Evolutionary conservation across 2,113 vertebrate species (phyloP).

Genomic region (Tapirus terrestris): DNA sequence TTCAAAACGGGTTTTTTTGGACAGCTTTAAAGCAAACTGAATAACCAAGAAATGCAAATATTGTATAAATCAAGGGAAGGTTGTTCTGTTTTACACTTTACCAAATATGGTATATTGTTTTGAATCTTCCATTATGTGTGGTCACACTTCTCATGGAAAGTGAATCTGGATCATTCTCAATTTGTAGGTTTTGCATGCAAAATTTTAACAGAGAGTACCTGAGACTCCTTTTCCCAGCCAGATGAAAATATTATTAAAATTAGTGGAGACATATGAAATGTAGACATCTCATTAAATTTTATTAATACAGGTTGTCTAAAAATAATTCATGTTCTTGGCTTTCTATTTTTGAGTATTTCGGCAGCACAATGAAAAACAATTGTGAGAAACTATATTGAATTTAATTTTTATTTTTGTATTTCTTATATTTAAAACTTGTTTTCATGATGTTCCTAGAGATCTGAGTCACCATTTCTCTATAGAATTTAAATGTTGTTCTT

Average conservation of each 20-base stretch:
- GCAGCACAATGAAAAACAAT: not conserved
- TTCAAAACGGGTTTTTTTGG: not conserved
- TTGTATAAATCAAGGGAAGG: not conserved
- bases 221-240: not conserved
- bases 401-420: not conserved
- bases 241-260: slow-evolving; percentile 1
- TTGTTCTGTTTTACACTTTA: not conserved
- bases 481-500: not conserved
- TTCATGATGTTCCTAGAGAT: not conserved
- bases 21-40: not conserved
- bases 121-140: not conserved
- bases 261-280: not conserved
- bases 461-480: not conserved
- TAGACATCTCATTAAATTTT: not conserved
- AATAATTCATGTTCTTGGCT: not conserved
- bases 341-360: not conserved
- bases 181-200: not conserved
- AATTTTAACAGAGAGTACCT: not conserved
- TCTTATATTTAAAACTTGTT: not conserved
- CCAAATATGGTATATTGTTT: not conserved
- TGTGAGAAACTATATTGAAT: not conserved
- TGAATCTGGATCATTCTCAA: not conserved
- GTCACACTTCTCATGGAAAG: not conserved
- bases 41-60: not conserved
- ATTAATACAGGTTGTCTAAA: not conserved